Conservation (phyloP, 2,113 vertebrate genomes). For the Zootoca vivipara region DNA sequence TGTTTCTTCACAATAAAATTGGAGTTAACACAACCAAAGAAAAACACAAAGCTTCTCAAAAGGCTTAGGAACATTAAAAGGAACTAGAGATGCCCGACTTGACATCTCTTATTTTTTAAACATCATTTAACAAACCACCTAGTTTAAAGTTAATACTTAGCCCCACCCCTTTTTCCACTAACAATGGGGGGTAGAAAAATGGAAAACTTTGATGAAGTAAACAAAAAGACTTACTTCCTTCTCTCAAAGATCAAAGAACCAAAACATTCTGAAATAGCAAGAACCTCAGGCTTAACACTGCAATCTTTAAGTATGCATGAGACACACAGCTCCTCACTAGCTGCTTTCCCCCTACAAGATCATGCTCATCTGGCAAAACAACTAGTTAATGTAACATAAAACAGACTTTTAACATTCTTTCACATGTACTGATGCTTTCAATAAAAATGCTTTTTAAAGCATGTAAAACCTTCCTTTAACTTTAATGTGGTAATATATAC, state of each 20-base stretch:
- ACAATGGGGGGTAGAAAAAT: background rate
- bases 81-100: background rate
- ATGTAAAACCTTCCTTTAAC: background rate
- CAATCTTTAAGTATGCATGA: background rate
- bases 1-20: background rate
- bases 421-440: background rate
- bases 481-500: background rate
- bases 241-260: background rate
- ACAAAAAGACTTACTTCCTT: background rate
- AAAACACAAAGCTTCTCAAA: background rate
- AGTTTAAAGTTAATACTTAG: background rate
- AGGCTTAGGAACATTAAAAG: background rate
- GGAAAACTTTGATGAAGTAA: constrained; percentile 11
- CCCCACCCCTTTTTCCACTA: background rate
- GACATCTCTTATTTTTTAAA: background rate
- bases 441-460: background rate
- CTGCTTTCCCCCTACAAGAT: background rate
- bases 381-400: background rate
- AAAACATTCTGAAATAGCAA: background rate
- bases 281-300: background rate
- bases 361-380: background rate
- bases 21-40: background rate
- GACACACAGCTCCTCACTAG: background rate
- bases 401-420: background rate
- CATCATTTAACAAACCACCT: background rate